These are phyloP conservation scores for Linepithema humile DNA, from an alignment of 1,140 invertebrate species.

Conservation along the genomic window DNA sequence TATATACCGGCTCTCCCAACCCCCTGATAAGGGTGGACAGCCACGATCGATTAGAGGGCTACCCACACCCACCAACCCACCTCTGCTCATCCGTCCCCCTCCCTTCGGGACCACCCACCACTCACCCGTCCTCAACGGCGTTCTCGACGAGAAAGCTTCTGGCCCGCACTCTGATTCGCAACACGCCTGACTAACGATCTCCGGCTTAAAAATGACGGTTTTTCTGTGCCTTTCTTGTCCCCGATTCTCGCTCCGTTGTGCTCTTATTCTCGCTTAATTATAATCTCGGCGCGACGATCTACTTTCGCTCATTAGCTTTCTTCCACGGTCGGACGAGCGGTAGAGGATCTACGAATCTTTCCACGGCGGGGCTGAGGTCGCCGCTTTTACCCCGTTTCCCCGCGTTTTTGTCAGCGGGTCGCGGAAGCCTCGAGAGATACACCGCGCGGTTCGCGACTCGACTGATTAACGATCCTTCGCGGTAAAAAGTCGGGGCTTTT, in stretches of 20 bases:
- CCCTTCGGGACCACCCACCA: constrained; percentile 71
- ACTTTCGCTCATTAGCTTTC: constrained; percentile 55
- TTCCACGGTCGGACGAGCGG: constrained; percentile 54
- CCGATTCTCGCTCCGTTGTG: constrained; percentile 43
- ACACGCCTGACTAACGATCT: constrained; percentile 73
- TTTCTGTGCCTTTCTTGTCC: constrained; percentile 43
- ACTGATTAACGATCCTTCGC: constrained; percentile 43
- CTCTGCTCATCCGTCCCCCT: constrained; percentile 73
- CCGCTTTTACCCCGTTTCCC: constrained; percentile 47
- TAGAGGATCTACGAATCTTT: constrained; percentile 44
- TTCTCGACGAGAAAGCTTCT: constrained; percentile 65
- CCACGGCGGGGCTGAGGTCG: constrained; percentile 20
- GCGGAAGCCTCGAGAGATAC: constrained; percentile 41
- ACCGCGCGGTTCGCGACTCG: constrained; percentile 31
- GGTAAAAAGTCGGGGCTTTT: constrained; percentile 18
- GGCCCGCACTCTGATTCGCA: constrained; percentile 77
- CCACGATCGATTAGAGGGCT: constrained; percentile 85
- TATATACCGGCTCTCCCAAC: constrained; percentile 76
- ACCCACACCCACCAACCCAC: constrained; percentile 76
- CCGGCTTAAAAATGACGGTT: constrained; percentile 69
- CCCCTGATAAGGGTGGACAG: constrained; percentile 85
- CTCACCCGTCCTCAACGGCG: constrained; percentile 68
- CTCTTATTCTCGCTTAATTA: constrained; percentile 56
- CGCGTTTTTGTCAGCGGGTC: constrained; percentile 35
- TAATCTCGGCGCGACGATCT: constrained; percentile 54